These are phyloP conservation scores for Sitobion miscanthi DNA, from an alignment of 1,140 invertebrate species.

Conservation along the genomic window DNA sequence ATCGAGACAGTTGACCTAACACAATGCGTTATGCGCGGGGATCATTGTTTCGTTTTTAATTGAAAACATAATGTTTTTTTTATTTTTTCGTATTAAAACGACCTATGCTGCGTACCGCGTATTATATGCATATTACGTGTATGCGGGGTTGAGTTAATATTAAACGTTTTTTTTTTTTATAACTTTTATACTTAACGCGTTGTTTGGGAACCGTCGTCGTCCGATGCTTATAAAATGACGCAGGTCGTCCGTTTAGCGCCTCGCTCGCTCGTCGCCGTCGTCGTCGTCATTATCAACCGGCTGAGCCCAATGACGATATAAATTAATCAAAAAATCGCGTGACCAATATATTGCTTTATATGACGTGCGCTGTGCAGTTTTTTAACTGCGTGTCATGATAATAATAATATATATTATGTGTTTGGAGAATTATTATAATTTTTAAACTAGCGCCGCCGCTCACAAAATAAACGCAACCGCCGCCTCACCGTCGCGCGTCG, in stretches of 20 bases:
- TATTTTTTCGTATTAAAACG: not conserved
- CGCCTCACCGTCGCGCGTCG: not conserved
- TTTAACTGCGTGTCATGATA: not conserved
- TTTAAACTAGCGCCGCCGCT: not conserved
- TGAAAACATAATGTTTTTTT: conserved; percentile 27
- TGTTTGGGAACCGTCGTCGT: not conserved
- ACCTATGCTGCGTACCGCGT: not conserved
- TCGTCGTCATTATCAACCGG: no score
- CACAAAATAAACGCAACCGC: not conserved
- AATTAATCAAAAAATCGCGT: not conserved
- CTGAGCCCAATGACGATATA: not conserved
- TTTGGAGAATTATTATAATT: not conserved
- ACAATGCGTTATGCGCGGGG: not conserved
- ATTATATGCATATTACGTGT: not conserved
- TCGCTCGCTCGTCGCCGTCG: not conserved
- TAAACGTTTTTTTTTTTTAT: not conserved
- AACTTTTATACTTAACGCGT: not conserved
- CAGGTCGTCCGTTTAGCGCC: not conserved
- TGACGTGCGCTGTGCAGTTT: not conserved
- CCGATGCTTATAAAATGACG: not conserved
- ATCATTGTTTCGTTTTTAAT: conserved; percentile 47
- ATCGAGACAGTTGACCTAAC: conserved; percentile 26
- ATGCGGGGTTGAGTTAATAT: not conserved
- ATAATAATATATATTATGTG: not conserved
- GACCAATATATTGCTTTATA: not conserved